Evolutionary conservation across 2,113 vertebrate species (phyloP), one percentile per base, ranked within the genome.

Genomic region (Forbesichthys agassizii): DNA sequence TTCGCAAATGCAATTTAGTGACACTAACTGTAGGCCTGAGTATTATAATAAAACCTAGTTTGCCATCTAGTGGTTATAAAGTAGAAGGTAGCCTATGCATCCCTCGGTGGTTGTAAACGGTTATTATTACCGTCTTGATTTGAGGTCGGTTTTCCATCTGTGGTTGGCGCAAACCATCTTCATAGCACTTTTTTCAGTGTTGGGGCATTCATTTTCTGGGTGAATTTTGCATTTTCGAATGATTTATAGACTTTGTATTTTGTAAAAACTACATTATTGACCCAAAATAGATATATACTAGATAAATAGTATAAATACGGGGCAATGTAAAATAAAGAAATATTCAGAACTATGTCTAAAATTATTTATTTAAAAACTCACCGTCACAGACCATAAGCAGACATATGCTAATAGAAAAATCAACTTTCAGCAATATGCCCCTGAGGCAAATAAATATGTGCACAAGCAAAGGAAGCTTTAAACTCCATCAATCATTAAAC

Each of bases 31-130:
- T 18, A 12, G 47, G 5, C 20, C 11, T 48, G 27, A 27, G 2
- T 27, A 27, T 27, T 27, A 82, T 73, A 52, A n/a, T 14, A 73
- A 66, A 47, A 55, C 3, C 66, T 77, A 53, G 60, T 62, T 0
- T n/a, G 79, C 59, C 89, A 78, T 61, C 89, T 87, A 78, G 47
- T 65, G 89, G 84, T 55, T 14, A 14, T 67, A 67, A 46, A 16
- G 6, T 9, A 64, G 1, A 78, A 66, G 3, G 16, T 27, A 33
- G 4, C 13, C 9, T 46, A 54, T 18, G 36, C 4, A 7, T 42
- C 36, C 36, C 36, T 42, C 36, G 36, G 4, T 42, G 4, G 36
- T 42, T 42, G 4, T 42, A 27, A 27, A 2, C 27, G 27, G 27
- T 27, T 8, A 42, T 5, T 42, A 8, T 42, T 42, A 42, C 36